Evolutionary conservation across 2,113 vertebrate genomes (phyloP).

Genomic region (Manacus vitellinus): DNA sequence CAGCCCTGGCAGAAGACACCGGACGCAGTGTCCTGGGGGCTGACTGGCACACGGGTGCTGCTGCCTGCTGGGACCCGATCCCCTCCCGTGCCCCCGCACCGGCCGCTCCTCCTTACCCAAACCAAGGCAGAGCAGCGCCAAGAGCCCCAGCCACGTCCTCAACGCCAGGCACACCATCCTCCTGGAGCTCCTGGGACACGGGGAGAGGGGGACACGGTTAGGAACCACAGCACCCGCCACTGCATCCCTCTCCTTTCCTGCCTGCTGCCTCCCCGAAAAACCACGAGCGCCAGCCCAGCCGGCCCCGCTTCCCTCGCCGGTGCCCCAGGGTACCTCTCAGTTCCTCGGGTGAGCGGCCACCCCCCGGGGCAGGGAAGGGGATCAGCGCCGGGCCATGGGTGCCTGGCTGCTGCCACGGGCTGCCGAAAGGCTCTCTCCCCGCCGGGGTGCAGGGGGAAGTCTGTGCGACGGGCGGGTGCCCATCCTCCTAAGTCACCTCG

Average conservation of each 20-base stretch:
- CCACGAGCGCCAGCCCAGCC: neutral
- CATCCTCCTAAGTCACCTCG: neutral
- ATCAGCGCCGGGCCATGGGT: neutral
- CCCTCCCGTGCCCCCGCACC: neutral
- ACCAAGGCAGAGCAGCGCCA: neutral
- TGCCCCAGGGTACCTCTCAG: neutral
- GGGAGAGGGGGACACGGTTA: neutral
- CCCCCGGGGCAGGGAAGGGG: neutral
- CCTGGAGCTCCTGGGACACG: neutral
- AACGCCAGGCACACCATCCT: neutral
- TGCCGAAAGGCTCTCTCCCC: accelerated
- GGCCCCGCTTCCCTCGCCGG: accelerated
- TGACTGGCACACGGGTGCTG: accelerated
- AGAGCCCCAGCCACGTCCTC: neutral
- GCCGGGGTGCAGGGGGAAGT: neutral
- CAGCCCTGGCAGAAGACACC: neutral
- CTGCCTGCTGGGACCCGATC: neutral
- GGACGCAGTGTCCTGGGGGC: neutral
- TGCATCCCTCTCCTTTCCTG: neutral
- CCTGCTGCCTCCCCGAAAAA: neutral
- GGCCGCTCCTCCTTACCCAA: neutral
- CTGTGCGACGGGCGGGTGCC: accelerated
- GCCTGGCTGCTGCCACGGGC: neutral
- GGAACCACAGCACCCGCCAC: neutral
- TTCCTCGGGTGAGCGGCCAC: neutral